Evolutionary conservation across 2,888 invertebrate genomes (phyloP).

Genomic region (Griposia aprilina): DNA sequence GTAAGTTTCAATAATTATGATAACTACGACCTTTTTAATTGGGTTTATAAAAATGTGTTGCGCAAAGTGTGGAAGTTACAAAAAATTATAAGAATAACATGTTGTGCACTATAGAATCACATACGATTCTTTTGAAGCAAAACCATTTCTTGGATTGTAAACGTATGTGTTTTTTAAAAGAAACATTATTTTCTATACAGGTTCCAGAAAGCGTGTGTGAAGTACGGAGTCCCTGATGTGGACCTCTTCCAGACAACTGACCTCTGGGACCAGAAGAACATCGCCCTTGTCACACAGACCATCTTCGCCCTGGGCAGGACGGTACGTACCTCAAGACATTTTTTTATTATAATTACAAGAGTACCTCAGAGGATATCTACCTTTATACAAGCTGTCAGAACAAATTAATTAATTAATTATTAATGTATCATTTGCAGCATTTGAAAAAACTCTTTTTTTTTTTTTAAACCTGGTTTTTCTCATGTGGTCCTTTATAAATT

Average conservation of each 20-base stretch:
- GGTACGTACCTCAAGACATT: constrained; percentile 84
- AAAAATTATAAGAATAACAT: background rate
- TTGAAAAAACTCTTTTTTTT: background rate
- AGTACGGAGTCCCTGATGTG: constrained; percentile 95
- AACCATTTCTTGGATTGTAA: background rate
- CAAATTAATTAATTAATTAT: too few species aligned
- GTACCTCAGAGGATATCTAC: background rate
- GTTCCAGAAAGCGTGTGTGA: constrained; percentile 95
- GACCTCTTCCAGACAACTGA: constrained; percentile 98
- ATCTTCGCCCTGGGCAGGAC: constrained; percentile 97
- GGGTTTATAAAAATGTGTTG: background rate
- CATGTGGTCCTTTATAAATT: too few species aligned
- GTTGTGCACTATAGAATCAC: background rate
- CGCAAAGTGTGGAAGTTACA: background rate
- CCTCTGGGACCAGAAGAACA: constrained; percentile 97
- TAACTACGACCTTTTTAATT: constrained; percentile 15
- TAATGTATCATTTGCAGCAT: background rate
- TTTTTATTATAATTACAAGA: background rate
- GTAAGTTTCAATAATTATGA: background rate
- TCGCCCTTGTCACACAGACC: constrained; percentile 96
- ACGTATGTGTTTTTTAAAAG: background rate
- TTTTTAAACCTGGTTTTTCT: too few species aligned
- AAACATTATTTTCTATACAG: constrained; percentile 82
- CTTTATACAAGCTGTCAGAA: background rate
- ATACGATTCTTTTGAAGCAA: background rate